Evolutionary conservation across 2,113 vertebrate genomes (phyloP).

Genomic region (Clarias magur): DNA sequence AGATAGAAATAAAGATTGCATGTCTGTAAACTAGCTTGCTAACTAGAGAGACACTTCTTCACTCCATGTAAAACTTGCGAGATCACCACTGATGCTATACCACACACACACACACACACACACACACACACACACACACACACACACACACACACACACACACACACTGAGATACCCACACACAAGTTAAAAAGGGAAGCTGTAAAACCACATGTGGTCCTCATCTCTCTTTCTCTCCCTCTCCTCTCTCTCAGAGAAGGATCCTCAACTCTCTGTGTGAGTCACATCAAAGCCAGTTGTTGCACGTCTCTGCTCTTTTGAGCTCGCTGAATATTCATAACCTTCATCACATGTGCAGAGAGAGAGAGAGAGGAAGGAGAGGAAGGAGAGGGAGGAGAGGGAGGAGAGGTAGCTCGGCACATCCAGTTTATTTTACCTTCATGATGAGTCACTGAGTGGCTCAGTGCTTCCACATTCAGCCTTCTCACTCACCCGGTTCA

Average conservation of each 20-base stretch:
- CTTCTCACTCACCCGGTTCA: slow-evolving; percentile 17
- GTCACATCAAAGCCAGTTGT: slow-evolving; percentile 54
- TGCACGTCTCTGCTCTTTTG: slow-evolving; percentile 40
- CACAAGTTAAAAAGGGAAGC: slow-evolving; percentile 14
- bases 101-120: not conserved
- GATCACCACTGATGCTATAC: not conserved
- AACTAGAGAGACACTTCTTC: not conserved
- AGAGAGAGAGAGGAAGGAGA: not conserved
- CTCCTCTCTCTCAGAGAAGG: slow-evolving; percentile 28
- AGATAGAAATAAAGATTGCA: not conserved
- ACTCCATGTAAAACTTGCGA: not conserved
- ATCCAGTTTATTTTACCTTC: slow-evolving; percentile 43
- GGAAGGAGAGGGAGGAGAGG: not conserved
- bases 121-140: slow-evolving; percentile 6
- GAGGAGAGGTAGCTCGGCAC: slow-evolving; percentile 8
- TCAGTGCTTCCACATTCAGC: slow-evolving; percentile 32
- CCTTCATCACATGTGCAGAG: slow-evolving; percentile 28
- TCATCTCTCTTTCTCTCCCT: slow-evolving; percentile 15
- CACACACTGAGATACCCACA: not conserved
- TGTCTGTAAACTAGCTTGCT: not conserved
- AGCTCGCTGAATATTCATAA: slow-evolving; percentile 54
- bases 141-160: not conserved
- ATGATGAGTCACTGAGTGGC: slow-evolving; percentile 45
- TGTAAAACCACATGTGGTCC: not conserved
- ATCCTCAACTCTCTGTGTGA: slow-evolving; percentile 33